Percentiles rank a stretch among this genome's conserved stretches.
phyloP scores from a whole-genome alignment of 2,113 vertebrate genomes.

The Benitochromis conjunctus region DNA sequence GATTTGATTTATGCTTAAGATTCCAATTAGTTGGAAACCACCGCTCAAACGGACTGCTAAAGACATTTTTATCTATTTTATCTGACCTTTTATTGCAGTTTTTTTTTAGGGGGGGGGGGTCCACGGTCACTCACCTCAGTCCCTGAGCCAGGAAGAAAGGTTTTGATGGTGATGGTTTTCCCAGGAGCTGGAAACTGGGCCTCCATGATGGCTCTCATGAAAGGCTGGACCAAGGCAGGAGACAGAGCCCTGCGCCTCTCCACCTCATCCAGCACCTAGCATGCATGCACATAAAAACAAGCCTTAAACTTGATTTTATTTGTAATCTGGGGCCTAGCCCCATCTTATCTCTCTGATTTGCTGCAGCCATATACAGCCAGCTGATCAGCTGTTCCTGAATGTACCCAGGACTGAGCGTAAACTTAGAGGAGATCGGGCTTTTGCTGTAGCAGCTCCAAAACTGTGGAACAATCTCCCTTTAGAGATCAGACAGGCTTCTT shows the following conservation, averaged over 20 bases:
- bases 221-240: constrained; percentile 88
- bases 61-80: neutral
- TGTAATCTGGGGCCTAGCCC: neutral
- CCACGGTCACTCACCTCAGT: constrained; percentile 76
- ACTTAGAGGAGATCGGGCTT: too few species aligned
- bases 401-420: too few species aligned
- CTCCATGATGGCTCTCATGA: constrained; percentile 94
- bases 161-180: constrained; percentile 84
- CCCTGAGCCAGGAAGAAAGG: constrained; percentile 88
- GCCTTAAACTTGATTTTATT: neutral
- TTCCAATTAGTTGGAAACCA: neutral
- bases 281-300: neutral
- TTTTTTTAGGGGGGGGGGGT: neutral
- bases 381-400: too few species aligned
- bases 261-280: constrained; percentile 88
- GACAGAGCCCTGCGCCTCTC: constrained; percentile 88
- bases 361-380: too few species aligned
- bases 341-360: too few species aligned
- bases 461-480: too few species aligned
- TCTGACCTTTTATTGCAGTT: neutral
- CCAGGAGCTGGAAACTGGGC: constrained; percentile 91
- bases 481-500: too few species aligned
- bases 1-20: rapidly evolving
- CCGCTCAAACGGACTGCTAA: neutral
- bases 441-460: too few species aligned